Base-by-base conservation (phyloP, 2,113 vertebrate genomes). In the Quiscalus mexicanus region DNA sequence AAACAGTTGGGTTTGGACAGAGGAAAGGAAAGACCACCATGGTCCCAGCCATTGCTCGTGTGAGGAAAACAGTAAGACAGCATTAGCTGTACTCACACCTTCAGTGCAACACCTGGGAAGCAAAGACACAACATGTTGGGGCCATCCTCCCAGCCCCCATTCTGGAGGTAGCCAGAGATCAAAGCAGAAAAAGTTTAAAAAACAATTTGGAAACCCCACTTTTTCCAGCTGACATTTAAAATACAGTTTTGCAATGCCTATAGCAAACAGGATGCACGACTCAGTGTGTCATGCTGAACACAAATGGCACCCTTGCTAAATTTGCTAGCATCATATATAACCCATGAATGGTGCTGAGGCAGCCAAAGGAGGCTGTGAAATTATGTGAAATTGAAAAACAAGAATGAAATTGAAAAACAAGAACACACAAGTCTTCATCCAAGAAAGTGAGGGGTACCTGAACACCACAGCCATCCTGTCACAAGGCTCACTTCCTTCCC, bases 21-120 rank as follows among this genome's bases (percentile, higher is more conserved):
- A 30, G 37, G 2, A 30, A 75, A 49, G 47, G 47, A 73, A 89
- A 88, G 81, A 73, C 52, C 25, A 37, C 21, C 41, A 41, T 2
- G 2, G 50, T 59, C 56, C 65, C 65, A 14, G 21, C 13, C 69
- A 39, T 2, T 0, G 3, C 62, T 76, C 2, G 0, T 5, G 37
- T 8, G 65, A 58, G 37, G 20, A n/a, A 44, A 52, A 56, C 33
- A 39, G 2, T 15, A 35, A 37, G 37, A 39, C 24, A 82, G 31
- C 30, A 20, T 49, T 31, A 5, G 1, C 58, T 65, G 23, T 2
- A 10, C 69, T 63, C 64, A 62, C 5, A 2, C n/a, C 53, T 52
- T 11, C 52, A 70, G 77, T 30, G 59, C 50, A 65, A 22, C 55
- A 64, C 39, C 35, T 64, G 33, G 33, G 33, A 84, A 70, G 70